Evolutionary conservation across 2,113 vertebrate species (phyloP).

Genomic region (Perccottus glenii): DNA sequence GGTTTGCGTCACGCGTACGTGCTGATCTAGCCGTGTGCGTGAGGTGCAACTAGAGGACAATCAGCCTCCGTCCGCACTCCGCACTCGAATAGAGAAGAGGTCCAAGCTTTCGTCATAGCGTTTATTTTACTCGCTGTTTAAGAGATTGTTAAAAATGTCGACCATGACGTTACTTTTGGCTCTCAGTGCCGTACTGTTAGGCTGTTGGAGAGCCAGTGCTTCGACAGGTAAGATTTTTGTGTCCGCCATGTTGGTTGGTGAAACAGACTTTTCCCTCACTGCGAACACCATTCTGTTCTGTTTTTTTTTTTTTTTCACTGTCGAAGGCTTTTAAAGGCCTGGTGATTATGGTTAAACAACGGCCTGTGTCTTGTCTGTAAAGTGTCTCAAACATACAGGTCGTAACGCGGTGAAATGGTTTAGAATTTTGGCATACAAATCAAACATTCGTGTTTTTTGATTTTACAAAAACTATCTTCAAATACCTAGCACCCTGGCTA

Average conservation of each 20-base stretch:
- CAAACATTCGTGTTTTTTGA: too few relatives aligned
- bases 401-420: too few relatives aligned
- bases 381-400: not conserved
- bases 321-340: rapidly evolving
- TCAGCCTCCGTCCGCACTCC: not conserved
- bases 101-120: too few relatives aligned
- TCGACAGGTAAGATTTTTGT: constrained; percentile 74
- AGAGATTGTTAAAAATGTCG: not conserved
- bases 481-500: too few relatives aligned
- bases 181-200: constrained; percentile 64
- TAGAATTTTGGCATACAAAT: too few relatives aligned
- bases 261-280: constrained; percentile 49
- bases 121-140: constrained; percentile 9
- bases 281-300: not conserved
- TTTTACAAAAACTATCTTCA: too few relatives aligned
- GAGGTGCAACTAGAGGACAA: constrained; percentile 71
- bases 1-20: constrained; percentile 61
- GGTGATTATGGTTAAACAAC: rapidly evolving
- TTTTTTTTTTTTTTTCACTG: rapidly evolving
- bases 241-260: constrained; percentile 70
- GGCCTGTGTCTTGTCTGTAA: rapidly evolving
- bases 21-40: constrained; percentile 50
- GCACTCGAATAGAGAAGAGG: not conserved
- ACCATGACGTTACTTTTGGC: constrained; percentile 72
- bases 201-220: constrained; percentile 65